Evolutionary conservation across 2,797 vertebrate species (phyloP).

Genomic region (Myripristis jacobus): DNA sequence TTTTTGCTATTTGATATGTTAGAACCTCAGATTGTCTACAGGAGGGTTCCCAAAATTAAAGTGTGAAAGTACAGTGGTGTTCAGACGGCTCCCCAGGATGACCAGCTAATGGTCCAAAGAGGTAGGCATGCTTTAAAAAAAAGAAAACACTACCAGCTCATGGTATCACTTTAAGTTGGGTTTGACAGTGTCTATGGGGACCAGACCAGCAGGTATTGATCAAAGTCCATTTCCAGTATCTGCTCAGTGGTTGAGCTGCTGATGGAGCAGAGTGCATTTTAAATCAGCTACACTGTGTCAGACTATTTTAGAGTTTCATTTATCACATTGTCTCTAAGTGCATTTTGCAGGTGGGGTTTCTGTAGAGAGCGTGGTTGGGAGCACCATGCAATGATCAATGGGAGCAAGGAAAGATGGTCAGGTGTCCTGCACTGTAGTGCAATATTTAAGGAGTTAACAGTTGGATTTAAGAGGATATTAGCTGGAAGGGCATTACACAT

Average conservation of each 20-base stretch:
- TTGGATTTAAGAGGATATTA: conserved; percentile 18
- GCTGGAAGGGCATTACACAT: background rate
- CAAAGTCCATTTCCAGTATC: conserved; percentile 64
- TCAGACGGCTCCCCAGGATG: conserved; percentile 1
- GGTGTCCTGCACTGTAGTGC: conserved; percentile 4
- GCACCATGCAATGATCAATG: conserved; percentile 12
- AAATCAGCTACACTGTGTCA: conserved; percentile 50
- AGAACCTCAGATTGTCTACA: background rate
- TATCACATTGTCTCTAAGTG: conserved; percentile 34
- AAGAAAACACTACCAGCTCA: conserved; percentile 16
- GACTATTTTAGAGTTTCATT: conserved; percentile 49
- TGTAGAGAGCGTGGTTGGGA: conserved; percentile 19
- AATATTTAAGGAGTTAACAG: conserved; percentile 11
- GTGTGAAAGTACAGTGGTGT: background rate
- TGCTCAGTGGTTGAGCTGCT: conserved; percentile 55
- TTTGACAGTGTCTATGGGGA: conserved; percentile 28
- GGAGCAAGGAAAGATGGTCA: conserved; percentile 8
- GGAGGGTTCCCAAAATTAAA: conserved; percentile 2
- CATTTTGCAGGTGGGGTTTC: conserved; percentile 28
- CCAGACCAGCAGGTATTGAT: conserved; percentile 62
- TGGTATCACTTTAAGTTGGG: conserved; percentile 16
- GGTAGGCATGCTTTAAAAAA: conserved; percentile 15
- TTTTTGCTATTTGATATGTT: background rate
- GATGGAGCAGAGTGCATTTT: conserved; percentile 69
- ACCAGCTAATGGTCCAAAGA: background rate